Conservation (phyloP, 2,888 invertebrate genomes). For the Cheilosia vernalis region DNA sequence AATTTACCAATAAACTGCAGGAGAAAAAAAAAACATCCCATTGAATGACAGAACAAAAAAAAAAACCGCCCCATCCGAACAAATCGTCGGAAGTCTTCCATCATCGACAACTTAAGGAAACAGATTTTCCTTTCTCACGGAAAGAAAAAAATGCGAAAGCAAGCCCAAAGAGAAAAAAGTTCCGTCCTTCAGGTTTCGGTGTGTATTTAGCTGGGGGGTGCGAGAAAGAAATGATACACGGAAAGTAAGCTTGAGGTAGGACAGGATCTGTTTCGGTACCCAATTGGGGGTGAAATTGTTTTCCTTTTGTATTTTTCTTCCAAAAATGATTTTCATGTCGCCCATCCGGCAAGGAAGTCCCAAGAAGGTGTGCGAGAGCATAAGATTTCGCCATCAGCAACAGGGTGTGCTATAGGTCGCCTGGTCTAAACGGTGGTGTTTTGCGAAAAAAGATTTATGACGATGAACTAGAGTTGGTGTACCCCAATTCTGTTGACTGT, state of each 20-base stretch:
- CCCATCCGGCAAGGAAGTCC: constrained; percentile 14
- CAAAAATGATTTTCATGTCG: constrained; percentile 53
- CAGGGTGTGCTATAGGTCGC: constrained; percentile 17
- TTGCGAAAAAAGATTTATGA: constrained; percentile 68
- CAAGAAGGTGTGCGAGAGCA: constrained; percentile 41
- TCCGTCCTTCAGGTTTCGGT: constrained; percentile 43
- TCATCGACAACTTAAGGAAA: constrained; percentile 20
- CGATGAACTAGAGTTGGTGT: constrained; percentile 60
- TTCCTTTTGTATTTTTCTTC: constrained; percentile 40
- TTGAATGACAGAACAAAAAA: constrained; percentile 51
- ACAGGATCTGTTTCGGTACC: constrained; percentile 27
- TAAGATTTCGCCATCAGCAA: constrained; percentile 41
- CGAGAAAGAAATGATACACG: constrained; percentile 29
- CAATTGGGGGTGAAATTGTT: constrained; percentile 59
- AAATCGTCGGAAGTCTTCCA: constrained; percentile 5
- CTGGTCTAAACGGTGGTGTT: constrained; percentile 28
- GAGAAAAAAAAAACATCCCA: constrained; percentile 16
- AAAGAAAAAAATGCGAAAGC: constrained; percentile 6
- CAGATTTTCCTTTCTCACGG: constrained; percentile 73
- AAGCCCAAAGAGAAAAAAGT: constrained; percentile 54
- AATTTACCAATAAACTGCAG: constrained; percentile 67
- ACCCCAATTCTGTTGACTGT: constrained; percentile 63
- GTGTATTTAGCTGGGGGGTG: too few relatives aligned
- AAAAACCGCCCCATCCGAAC: constrained; percentile 40
- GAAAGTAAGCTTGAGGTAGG: constrained; percentile 64